A percentile compares a stretch with the other conserved stretches of the same genome.
Evolutionary conservation across 2,888 invertebrate species (phyloP).

Genomic region (Drosophila leonis): DNA sequence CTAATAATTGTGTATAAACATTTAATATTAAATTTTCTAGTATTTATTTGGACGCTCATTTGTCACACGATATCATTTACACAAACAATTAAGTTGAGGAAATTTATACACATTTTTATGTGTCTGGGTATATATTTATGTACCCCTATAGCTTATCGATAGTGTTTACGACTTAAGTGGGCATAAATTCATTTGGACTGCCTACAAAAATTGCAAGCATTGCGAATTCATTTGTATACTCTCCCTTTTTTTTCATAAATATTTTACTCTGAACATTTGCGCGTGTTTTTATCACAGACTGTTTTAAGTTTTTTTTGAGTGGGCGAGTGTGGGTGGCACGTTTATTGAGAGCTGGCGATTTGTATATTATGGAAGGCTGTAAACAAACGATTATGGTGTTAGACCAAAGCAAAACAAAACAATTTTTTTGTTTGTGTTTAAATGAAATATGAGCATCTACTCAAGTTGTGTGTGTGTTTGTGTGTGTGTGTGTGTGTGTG

Average conservation of each 20-base stretch:
- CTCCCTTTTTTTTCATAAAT: background rate
- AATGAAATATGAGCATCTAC: slow-evolving; percentile 44
- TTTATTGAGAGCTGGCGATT: slow-evolving; percentile 44
- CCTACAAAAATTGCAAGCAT: slow-evolving; percentile 21
- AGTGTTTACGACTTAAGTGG: slow-evolving; percentile 27
- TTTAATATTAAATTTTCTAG: background rate
- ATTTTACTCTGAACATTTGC: slow-evolving; percentile 5
- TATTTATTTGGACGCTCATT: slow-evolving; percentile 26
- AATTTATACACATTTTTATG: background rate
- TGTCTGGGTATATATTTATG: background rate
- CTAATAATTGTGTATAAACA: slow-evolving; percentile 5
- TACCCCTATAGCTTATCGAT: slow-evolving; percentile 31
- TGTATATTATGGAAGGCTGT: slow-evolving; percentile 41
- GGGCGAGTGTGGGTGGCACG: slow-evolving; percentile 5
- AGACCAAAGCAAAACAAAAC: slow-evolving; percentile 14
- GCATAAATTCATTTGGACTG: slow-evolving; percentile 41
- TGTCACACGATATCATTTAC: slow-evolving; percentile 27
- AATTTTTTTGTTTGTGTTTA: slow-evolving; percentile 24
- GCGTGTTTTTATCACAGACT: background rate
- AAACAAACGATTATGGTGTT: slow-evolving; percentile 58
- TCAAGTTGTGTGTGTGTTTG: background rate
- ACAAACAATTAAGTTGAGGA: slow-evolving; percentile 26
- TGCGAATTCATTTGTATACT: slow-evolving; percentile 37
- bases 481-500: background rate
- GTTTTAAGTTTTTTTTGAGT: background rate